Conservation (phyloP, 2,888 invertebrate species). For the Agrochola lota region DNA sequence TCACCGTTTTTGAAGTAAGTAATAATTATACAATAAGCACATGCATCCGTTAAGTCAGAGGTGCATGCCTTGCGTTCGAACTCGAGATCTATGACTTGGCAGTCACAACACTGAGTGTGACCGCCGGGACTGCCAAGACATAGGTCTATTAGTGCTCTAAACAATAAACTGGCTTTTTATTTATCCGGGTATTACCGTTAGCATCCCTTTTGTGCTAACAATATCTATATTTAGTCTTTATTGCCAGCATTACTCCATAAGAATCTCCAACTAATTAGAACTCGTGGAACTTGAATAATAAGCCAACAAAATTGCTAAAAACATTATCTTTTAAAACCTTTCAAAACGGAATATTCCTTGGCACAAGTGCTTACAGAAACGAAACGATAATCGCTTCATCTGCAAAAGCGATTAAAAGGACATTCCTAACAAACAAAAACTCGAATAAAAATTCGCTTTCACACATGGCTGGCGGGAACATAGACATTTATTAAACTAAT, state of each 20-base stretch:
- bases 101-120: no score
- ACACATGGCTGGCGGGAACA: constrained; percentile 56
- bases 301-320: constrained; percentile 20
- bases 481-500: constrained; percentile 69
- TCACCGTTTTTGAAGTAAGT: no score
- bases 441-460: constrained; percentile 60
- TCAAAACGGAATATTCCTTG: constrained; percentile 33
- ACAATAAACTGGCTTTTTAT: no score
- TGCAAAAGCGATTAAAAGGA: constrained; percentile 58
- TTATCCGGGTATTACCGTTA: no score
- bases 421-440: constrained; percentile 58
- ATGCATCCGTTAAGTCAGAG: no score
- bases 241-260: neutral
- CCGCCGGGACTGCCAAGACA: no score
- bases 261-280: neutral
- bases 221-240: neutral
- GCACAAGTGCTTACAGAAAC: constrained; percentile 42
- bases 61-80: no score
- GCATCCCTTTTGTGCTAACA: no score
- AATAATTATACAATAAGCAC: no score
- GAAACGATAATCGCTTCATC: constrained; percentile 58
- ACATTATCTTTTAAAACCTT: constrained; percentile 38
- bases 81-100: no score
- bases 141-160: no score
- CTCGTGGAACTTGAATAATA: constrained; percentile 4